phyloP scores from a whole-genome alignment of 1,140 invertebrate genomes.

The Diprion similis region DNA sequence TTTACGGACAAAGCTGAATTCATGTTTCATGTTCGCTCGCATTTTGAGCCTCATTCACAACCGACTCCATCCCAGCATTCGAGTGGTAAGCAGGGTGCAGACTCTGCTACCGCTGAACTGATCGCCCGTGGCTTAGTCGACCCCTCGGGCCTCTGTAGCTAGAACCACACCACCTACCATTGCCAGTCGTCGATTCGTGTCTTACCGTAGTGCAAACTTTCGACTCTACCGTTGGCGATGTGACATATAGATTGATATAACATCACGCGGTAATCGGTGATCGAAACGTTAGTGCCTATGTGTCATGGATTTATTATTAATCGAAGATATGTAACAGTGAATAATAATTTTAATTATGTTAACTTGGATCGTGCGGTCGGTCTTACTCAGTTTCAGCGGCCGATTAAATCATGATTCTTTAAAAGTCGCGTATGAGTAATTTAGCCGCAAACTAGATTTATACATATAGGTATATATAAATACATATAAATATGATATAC shows the following conservation, averaged over 20 bases:
- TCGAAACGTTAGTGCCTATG: not conserved
- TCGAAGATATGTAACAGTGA: not conserved
- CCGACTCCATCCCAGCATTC: slow-evolving; percentile 43
- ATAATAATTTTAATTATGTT: not conserved
- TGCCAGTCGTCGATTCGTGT: slow-evolving; percentile 49
- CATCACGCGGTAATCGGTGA: not conserved
- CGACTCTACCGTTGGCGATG: slow-evolving; percentile 6
- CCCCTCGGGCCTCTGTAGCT: slow-evolving; percentile 69
- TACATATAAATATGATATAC: too few relatives aligned
- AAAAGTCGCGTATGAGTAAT: not conserved
- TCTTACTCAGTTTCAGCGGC: not conserved
- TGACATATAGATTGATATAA: not conserved
- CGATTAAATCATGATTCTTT: not conserved
- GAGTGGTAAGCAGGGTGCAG: slow-evolving; percentile 52
- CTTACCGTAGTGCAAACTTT: slow-evolving; percentile 54
- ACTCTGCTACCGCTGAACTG: slow-evolving; percentile 67
- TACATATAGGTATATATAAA: not conserved
- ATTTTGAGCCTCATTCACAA: slow-evolving; percentile 67
- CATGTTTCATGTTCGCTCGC: slow-evolving; percentile 73
- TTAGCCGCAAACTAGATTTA: not conserved
- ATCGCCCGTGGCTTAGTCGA: slow-evolving; percentile 69
- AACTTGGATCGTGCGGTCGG: not conserved
- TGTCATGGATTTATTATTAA: not conserved
- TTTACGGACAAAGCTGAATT: slow-evolving; percentile 73
- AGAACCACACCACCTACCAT: slow-evolving; percentile 44